Base-by-base conservation (phyloP, 2,888 invertebrate species). In the Lasius fuliginosus region DNA sequence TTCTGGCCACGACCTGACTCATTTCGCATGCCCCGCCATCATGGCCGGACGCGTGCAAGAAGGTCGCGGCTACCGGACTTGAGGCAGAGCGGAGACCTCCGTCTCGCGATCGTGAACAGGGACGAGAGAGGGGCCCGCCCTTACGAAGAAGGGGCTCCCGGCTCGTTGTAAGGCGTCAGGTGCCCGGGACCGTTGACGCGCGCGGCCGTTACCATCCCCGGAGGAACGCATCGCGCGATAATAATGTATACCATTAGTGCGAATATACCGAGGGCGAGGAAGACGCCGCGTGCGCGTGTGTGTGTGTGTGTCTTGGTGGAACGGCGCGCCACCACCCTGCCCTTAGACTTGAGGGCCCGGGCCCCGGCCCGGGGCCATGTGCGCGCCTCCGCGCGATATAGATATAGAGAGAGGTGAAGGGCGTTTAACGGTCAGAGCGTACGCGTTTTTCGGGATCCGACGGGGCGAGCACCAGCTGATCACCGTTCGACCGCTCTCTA, bases 171-270 rank as follows among this genome's bases (percentile, higher is more conserved):
- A 92, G 92, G 92, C 93, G 94, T 94, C 94, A 94, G 94, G 94
- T 94, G 94, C 93, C 93, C 85, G 89, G 90, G 91, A 93, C 94
- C 94, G 94, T 94, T 94, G 94, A 94, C 93, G 93, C 60, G 93
- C 60, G 46, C 93, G 92, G 92, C 94, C 94, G 94, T 94, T 94
- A 93, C 87, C 86, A 90, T 86, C 89, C 88, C 91, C 91, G 88
- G 88, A 88, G 83, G 89, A 89, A 83, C 88, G 88, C 85, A 83
- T 83, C 86, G 85, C 73, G 83, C 86, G 73, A 90, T 92, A 93
- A 93, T 94, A 94, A 94, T 92, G 93, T 92, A 94, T 94, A 92
- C 93, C 93, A 93, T 94, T 94, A 94, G 93, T 93, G 93, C 93
- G 93, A 93, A 92, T 91, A 91, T 89, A 85, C 36, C 65, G 27